Conservation (phyloP, 2,888 invertebrate genomes). For the Ceriagrion tenellum region DNA sequence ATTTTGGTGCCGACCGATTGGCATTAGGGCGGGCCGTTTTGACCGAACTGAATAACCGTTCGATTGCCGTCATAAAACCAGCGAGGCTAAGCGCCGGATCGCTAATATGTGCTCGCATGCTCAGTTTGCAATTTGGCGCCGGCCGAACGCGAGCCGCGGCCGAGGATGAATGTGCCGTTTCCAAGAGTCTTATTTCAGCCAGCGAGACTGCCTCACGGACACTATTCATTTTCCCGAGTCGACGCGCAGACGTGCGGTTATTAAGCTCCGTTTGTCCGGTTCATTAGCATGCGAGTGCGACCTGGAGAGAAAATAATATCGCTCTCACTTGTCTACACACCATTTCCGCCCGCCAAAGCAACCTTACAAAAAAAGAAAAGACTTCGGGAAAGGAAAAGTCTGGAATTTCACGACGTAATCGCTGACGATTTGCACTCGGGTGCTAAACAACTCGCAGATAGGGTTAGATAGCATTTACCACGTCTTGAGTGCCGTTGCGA, state of each 20-base stretch:
- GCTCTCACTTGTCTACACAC: neutral
- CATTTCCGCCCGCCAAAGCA: slow-evolving; percentile 1
- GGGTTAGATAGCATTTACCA: neutral
- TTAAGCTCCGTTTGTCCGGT: neutral
- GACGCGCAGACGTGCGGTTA: neutral
- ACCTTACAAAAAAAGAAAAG: neutral
- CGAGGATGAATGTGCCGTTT: neutral
- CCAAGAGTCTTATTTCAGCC: neutral
- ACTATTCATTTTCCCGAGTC: neutral
- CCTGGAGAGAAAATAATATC: neutral
- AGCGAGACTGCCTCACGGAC: neutral
- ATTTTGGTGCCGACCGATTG: neutral
- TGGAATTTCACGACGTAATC: neutral
- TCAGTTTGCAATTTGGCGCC: neutral
- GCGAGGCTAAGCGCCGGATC: neutral
- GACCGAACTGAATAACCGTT: neutral
- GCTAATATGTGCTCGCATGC: neutral
- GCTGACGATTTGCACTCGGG: neutral
- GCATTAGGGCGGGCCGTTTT: neutral
- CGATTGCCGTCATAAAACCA: neutral
- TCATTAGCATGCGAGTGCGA: neutral
- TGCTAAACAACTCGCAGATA: neutral
- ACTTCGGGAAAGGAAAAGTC: neutral
- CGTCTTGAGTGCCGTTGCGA: neutral
- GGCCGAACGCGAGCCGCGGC: neutral